Percentiles rank a stretch among this genome's conserved stretches.
These are phyloP conservation scores for Stictocephala bisonia DNA, from an alignment of 2,888 invertebrate species.

Conservation along the genomic window DNA sequence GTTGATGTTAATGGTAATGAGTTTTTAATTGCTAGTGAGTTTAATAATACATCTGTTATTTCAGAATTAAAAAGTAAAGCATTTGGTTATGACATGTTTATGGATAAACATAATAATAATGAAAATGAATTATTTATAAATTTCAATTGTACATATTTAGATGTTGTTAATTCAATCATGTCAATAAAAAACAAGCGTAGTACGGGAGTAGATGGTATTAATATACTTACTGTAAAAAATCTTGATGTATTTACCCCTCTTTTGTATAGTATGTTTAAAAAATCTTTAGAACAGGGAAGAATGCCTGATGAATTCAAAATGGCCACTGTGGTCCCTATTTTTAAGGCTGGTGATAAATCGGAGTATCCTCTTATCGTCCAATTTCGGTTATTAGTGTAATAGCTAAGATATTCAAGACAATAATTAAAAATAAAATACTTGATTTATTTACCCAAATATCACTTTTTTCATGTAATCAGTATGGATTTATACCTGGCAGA, in stretches of 20 bases:
- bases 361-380: background rate
- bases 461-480: background rate
- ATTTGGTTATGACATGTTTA: too few relatives aligned
- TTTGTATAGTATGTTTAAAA: background rate
- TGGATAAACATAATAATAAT: too few relatives aligned
- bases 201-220: background rate
- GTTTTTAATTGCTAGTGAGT: too few relatives aligned
- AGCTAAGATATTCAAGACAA: background rate
- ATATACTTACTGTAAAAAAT: background rate
- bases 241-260: background rate
- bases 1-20: too few relatives aligned
- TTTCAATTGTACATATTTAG: too few relatives aligned
- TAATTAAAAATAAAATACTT: background rate
- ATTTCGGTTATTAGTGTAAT: background rate
- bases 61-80: too few relatives aligned
- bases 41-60: too few relatives aligned
- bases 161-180: background rate
- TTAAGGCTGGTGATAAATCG: background rate
- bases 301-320: background rate
- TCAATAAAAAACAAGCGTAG: conserved; percentile 1
- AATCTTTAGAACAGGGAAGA: background rate
- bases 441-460: background rate
- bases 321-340: conserved; percentile 3
- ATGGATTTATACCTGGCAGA: background rate
- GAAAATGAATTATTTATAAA: too few relatives aligned